These are phyloP conservation scores for Erpobdella octoculata DNA, from an alignment of 2,888 invertebrate genomes.

Conservation along the genomic window DNA sequence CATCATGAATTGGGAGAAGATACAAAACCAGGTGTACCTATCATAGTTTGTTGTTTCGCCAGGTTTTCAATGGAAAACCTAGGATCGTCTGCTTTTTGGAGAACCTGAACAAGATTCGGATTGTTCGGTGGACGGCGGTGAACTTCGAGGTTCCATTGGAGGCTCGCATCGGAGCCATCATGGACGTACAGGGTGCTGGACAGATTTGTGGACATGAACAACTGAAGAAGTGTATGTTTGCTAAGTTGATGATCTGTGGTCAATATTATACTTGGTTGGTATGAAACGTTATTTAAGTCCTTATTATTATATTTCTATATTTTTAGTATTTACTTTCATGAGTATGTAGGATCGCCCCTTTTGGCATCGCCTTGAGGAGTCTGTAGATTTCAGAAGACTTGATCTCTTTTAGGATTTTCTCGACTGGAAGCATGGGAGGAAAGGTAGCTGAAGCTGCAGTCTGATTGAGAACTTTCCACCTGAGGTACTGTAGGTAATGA, in stretches of 20 bases:
- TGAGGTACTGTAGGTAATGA: slow-evolving; percentile 35
- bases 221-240: not conserved
- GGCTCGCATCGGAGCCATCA: not conserved
- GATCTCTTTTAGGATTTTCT: slow-evolving; percentile 31
- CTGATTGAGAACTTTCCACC: slow-evolving; percentile 32
- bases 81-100: not conserved
- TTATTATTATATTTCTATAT: not conserved
- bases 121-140: not conserved
- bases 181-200: slow-evolving; percentile 9
- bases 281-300: not conserved
- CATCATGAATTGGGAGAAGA: too few species aligned
- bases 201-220: not conserved
- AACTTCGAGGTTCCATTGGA: not conserved
- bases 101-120: not conserved
- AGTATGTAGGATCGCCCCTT: slow-evolving; percentile 36
- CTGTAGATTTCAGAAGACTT: slow-evolving; percentile 30
- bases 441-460: slow-evolving; percentile 23
- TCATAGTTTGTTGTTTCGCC: not conserved
- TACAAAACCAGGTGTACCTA: too few species aligned
- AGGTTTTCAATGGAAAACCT: not conserved
- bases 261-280: too few species aligned
- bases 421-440: slow-evolving; percentile 32
- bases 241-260: slow-evolving; percentile 17
- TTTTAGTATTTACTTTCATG: slow-evolving; percentile 34
- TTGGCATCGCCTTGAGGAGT: slow-evolving; percentile 33